Conservation (phyloP, 2,113 vertebrate species). For the Rhineura floridana region DNA sequence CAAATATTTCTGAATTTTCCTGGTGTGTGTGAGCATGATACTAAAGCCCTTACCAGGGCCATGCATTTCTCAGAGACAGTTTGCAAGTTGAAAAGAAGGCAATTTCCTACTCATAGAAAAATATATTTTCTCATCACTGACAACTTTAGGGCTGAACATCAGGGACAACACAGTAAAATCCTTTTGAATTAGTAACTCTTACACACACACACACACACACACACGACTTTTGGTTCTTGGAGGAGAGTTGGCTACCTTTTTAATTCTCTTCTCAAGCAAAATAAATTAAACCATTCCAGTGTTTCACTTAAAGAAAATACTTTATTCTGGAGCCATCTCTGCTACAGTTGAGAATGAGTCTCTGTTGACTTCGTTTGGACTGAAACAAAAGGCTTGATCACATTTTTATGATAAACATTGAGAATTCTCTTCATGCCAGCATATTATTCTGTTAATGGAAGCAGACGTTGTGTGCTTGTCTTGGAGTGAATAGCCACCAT, state of each 20-base stretch:
- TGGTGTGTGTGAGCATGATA: neutral
- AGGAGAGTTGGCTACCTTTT: slow-evolving; percentile 18
- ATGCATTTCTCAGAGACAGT: neutral
- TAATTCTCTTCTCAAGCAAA: slow-evolving; percentile 24
- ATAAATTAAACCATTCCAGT: neutral
- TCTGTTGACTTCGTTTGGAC: neutral
- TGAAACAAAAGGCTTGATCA: neutral
- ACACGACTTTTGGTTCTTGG: neutral
- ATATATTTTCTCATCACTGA: neutral
- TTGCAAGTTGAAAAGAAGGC: neutral
- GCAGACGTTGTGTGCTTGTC: neutral
- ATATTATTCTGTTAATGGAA: neutral
- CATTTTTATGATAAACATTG: neutral
- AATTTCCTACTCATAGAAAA: neutral
- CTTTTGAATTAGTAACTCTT: slow-evolving; percentile 4
- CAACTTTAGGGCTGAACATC: neutral
- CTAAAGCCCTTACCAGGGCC: neutral
- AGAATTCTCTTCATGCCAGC: neutral
- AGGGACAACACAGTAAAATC: fast-evolving
- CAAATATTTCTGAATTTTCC: neutral
- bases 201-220: neutral
- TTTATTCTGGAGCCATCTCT: neutral
- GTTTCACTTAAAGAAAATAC: neutral
- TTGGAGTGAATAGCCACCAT: neutral
- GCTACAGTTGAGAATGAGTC: neutral